Base-by-base conservation (phyloP, 1,140 invertebrate genomes). In the Nilaparvata lugens region DNA sequence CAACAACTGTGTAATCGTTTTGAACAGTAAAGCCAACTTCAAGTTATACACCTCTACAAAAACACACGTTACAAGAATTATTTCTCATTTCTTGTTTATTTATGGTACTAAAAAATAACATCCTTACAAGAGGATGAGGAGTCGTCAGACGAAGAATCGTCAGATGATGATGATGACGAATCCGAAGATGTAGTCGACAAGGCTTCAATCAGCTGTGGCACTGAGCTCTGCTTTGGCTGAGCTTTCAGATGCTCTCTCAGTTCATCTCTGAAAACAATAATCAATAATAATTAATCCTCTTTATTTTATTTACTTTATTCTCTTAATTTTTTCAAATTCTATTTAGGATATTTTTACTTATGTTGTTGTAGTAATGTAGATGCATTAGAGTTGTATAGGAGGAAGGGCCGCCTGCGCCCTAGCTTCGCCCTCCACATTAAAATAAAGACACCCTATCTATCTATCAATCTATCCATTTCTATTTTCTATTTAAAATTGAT, bases 191-290 rank as follows among this genome's bases (percentile, higher is more conserved):
- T 21, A n/a, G 4, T 23, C 19, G 53, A 60, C 48, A 62, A 48
- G 64, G 56, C 61, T 57, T 62, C 61, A 61, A 64, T 58, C 40
- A 65, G 52, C 67, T 68, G 66, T 51, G 63, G 56, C 14, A 68
- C 61, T 65, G 65, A 28, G 63, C 62, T n/a, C 69, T 67, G 52
- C 76, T 91, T 93, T 1, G 89, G 86, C 67, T 86, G 81, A 68
- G 81, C 83, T 72, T 95, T 95, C 38, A 97, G 76, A 78, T 95
- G 92, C 69, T 95, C 91, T 58, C 94, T 75, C 14, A 97, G 75
- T 69, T 94, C 93, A 79, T 96, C 92, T 0, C 82, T 83, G 64
- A 23, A 69, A 67, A 52, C 67, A 65, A 63, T 64, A 65, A 51
- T 67, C 28, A 40, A 28, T 28, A 28, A 4, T 7, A 28, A 28